Base-by-base conservation (phyloP, 2,113 vertebrate species). In the Alosa alosa region DNA sequence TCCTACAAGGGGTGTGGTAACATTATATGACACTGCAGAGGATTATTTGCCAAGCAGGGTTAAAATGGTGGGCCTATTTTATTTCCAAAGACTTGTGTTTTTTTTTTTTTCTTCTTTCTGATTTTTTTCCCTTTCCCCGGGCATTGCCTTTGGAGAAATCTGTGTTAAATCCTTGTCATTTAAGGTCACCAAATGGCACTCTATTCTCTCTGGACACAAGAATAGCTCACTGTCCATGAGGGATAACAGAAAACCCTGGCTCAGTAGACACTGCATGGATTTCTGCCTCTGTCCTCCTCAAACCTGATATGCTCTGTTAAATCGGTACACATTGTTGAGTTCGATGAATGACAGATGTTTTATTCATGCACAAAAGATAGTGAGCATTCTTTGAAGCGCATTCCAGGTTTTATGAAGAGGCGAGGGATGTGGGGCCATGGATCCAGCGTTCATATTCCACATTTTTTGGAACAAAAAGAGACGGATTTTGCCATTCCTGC, bases 331-430 rank as follows among this genome's bases (percentile, higher is more conserved):
- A 90, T 90, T 91, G 89, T 91, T 83, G 90, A 3, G 83, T 82
- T 87, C 91, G 91, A 93, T 93, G 91, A 93, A 92, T 90, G 92
- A 92, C 92, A 91, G 91, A 95, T 94, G 92, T 94, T 93, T 93
- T 93, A 93, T 93, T 92, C 91, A 92, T 91, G 87, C 87, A 89
- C 85, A 86, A 87, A 88, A 93, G 90, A 93, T 91, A 90, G 88
- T 92, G 89, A 88, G 84, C 89, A 92, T 93, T 93, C 90, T 93
- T 93, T 91, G 91, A 93, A 92, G 91, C 90, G 90, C 91, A 94
- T 94, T 95, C 94, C 94, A 93, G 92, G 90, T 93, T 94, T 95
- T 93, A 94, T 92, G 92, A 94, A 92, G 84, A 90, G 87, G 88
- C 87, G 87, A 72, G 88, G 86, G 90, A 89, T 83, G 47, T 47